Base-by-base conservation (phyloP, 2,888 invertebrate genomes). In the Melinaea marsaeus region DNA sequence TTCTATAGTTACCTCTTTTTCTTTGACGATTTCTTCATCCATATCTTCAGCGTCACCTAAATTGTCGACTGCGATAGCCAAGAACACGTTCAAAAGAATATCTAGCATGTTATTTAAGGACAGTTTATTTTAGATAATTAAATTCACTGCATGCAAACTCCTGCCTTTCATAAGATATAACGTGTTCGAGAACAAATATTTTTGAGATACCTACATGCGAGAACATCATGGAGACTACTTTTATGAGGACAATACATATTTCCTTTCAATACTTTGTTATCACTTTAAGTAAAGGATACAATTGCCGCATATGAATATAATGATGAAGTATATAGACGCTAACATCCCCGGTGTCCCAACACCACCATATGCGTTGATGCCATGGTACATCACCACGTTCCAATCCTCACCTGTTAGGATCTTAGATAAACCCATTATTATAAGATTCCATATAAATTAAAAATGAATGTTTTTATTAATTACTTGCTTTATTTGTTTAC, bases 31-130 rank as follows among this genome's bases (percentile, higher is more conserved):
- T 71, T 97, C 73, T 54, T 74, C 68, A 37, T 98, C 98, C 79
- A 99, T 91, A 61, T 98, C 98, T 86, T 99, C 99, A 22, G 99
- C 99, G 86, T 99, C 99, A 61, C 99, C 99, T 82, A 99, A 94
- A 90, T 99, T 99, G 90, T 99, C 99, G 59, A 99, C 99, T 80
- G 99, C 99, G 91, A 99, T 99, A 91, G 99, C 99, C 98, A 99
- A 99, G 96, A 99, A 99, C 81, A 99, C 99, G 88, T 99, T 99
- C 78, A 99, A 91, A 74, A 99, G 92, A 80, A 99, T 99, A 91
- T 99, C 97, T 97, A 81, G 70, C 60, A 55, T 61, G 22, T 70
- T 57, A 13, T 47, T 63, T 76, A 71, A 80, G 70, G 69, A 75
- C 71, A 70, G 60, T 58, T 59, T 55, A 22, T 33, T 6, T 13